Base-by-base conservation (phyloP, 2,888 invertebrate genomes). In the Dasysyrphus albostriatus region DNA sequence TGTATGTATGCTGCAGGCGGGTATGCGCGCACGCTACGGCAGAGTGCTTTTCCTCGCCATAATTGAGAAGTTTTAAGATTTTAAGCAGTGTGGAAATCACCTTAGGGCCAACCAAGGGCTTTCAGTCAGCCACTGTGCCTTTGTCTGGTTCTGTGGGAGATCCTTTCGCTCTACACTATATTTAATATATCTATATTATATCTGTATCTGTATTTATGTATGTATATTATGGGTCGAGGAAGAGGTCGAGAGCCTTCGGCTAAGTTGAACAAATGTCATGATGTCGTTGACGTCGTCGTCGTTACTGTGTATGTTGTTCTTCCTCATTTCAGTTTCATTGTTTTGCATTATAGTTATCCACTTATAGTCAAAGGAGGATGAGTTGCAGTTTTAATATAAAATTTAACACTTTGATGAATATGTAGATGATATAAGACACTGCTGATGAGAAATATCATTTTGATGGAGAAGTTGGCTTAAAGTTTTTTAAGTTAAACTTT, bases 51-150 rank as follows among this genome's bases (percentile, higher is more conserved):
- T 72, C 59, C 83, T 83, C 78, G 72, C 83, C 83, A 75, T 79
- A 87, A 87, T 87, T 87, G 83, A 79, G 83, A 87, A 87, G 87
- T 87, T 87, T 87, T 83, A 87, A 87, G 87, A 87, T 83, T 72
- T 78, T 75, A 87, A 87, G 83, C 75, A 87, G 78, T 87, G 87
- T 70, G 74, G 75, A 79, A 87, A 83, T 83, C 83, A 83, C 87
- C 87, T 80, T 78, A 47, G 73, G 87, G 59, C 63, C 67, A 81
- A 65, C 65, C 79, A 81, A 81, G 73, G 81, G 77, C 61, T 58
- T 39, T n/a, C 44, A 24, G 16, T 67, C 16, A 65, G 65, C 32
- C 65, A 44, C 12, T 19, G n/a, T 61, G 29, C 63, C 44, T 29
- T 49, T 37, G 37, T 51, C 49, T 51, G 37, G 34, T 51, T 69